Evolutionary conservation across 2,113 vertebrate genomes (phyloP), one percentile per base, ranked within the genome.

Genomic region (Eretmochelys imbricata): DNA sequence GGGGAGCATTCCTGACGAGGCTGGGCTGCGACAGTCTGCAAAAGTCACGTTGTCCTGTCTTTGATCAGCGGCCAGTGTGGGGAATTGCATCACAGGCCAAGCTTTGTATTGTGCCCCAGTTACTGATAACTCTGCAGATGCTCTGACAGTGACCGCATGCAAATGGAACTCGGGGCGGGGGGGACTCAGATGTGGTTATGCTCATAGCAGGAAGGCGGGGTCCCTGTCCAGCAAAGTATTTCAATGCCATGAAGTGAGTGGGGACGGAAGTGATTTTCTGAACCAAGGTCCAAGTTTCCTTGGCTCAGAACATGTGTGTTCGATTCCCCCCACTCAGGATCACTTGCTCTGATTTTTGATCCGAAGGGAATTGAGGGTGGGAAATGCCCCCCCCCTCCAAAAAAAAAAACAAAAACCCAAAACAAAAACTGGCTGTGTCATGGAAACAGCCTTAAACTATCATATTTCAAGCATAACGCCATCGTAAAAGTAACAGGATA

Each of bases 401-500:
- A 20, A 54, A 54, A 55, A 55, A 55, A 12, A 6, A 50, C 5
- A 50, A 12, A 42, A 16, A 8, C 10, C 48, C 48, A 49, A 49
- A 49, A 31, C 87, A 89, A 88, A 89, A 95, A 84, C 82, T 76
- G 90, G 89, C 54, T 90, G 91, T 96, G 97, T 95, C 96, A 95
- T 96, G 96, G 98, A 98, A 97, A 94, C 65, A 90, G 96, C 95
- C 94, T 92, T 78, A 91, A 75, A 96, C 89, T 95, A 82, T 97
- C 97, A 93, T 98, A 95, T 96, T 94, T 98, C 98, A 98, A 95
- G 96, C 91, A 49, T 90, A 95, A 97, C 35, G 88, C 96, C 96
- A 82, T 91, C 84, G 98, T 98, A 98, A 98, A 98, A 98, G 92
- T 98, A 98, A 98, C 93, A 96, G 96, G 97, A 96, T 98, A 98